phyloP scores from a whole-genome alignment of 2,888 invertebrate genomes.

The Heliothis peltigera region DNA sequence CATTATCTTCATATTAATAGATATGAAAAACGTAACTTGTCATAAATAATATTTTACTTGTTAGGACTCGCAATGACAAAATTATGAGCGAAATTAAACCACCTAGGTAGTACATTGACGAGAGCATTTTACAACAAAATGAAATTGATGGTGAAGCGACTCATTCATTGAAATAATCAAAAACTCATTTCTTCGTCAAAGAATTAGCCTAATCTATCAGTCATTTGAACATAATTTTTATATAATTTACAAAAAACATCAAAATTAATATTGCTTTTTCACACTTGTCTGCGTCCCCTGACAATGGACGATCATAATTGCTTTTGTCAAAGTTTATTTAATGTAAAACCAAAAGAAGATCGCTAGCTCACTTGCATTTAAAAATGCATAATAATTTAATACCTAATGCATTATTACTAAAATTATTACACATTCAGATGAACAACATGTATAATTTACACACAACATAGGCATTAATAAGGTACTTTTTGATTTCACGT shows the following conservation, averaged over 20 bases:
- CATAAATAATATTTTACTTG: slow-evolving; percentile 69
- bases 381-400: not conserved
- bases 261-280: slow-evolving; percentile 32
- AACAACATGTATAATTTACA: not conserved
- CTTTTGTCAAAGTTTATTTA: not conserved
- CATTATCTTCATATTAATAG: slow-evolving; percentile 73
- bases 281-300: slow-evolving; percentile 38
- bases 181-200: slow-evolving; percentile 37
- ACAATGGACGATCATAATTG: not conserved
- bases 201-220: slow-evolving; percentile 63
- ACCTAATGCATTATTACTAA: not conserved
- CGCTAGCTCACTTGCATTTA: not conserved
- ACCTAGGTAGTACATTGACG: slow-evolving; percentile 40
- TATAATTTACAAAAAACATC: slow-evolving; percentile 36
- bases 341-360: not conserved
- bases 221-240: slow-evolving; percentile 60
- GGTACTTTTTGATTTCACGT: not conserved
- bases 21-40: slow-evolving; percentile 76
- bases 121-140: slow-evolving; percentile 26
- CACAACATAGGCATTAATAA: not conserved
- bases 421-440: not conserved
- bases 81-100: slow-evolving; percentile 53
- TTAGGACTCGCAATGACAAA: slow-evolving; percentile 50
- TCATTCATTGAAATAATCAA: slow-evolving; percentile 35
- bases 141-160: slow-evolving; percentile 30